Conservation (phyloP, 2,888 invertebrate genomes). For the Eupelmus urozonus region DNA sequence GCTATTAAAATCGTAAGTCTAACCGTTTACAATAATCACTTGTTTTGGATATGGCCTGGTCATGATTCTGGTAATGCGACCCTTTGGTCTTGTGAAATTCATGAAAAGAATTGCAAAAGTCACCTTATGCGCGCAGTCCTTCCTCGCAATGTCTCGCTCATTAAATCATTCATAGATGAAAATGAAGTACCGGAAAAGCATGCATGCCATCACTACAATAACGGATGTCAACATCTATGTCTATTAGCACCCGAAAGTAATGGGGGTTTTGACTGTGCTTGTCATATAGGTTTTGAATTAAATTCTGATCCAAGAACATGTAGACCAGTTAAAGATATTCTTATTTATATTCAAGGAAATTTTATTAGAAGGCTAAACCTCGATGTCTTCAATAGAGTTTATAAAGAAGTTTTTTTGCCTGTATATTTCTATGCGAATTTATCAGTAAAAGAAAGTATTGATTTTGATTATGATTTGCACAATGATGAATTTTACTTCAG, state of each 20-base stretch:
- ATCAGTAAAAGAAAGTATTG: not conserved
- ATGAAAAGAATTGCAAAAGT: not conserved
- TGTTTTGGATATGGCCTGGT: slow-evolving; percentile 19
- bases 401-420: not conserved
- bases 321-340: not conserved
- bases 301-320: slow-evolving; percentile 27
- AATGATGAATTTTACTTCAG: slow-evolving; percentile 28
- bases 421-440: not conserved
- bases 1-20: not conserved
- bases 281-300: slow-evolving; percentile 21
- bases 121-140: not conserved
- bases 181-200: not conserved
- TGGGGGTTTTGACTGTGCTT: slow-evolving; percentile 8
- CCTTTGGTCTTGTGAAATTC: not conserved
- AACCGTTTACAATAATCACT: not conserved
- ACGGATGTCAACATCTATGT: slow-evolving; percentile 29
- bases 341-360: not conserved
- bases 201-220: not conserved
- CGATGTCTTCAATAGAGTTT: not conserved
- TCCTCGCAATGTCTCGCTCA: too few species aligned
- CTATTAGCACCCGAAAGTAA: not conserved
- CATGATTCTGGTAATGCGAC: not conserved
- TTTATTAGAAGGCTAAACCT: slow-evolving; percentile 1
- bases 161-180: too few species aligned
- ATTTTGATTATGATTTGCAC: slow-evolving; percentile 20